Conservation (phyloP, 2,888 invertebrate species). For the Linyphia triangularis region DNA sequence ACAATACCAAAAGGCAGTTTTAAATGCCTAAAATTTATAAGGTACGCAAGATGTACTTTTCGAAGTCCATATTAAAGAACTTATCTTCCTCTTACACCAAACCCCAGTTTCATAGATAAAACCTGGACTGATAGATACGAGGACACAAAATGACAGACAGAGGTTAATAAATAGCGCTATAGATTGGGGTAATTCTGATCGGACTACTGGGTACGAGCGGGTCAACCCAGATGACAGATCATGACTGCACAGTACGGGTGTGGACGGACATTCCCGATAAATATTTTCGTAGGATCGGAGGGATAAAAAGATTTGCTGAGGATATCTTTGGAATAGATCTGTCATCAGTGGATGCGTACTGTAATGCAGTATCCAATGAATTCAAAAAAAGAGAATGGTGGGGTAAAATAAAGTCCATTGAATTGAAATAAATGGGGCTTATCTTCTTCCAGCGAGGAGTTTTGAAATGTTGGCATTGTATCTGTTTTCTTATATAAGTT, state of each 20-base stretch:
- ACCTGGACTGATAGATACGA: not conserved
- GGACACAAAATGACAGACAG: constrained; percentile 24
- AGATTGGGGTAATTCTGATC: not conserved
- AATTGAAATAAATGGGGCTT: constrained; percentile 3
- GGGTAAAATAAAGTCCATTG: not conserved
- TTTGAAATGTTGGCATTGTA: not conserved
- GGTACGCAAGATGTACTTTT: no score
- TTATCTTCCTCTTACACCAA: not conserved
- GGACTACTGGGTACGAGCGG: not conserved
- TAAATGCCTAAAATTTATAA: no score
- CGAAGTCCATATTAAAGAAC: no score
- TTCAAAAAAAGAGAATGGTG: not conserved
- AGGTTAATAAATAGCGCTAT: constrained; percentile 36
- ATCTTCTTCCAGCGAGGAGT: not conserved
- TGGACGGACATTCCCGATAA: not conserved
- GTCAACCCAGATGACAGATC: constrained; percentile 28
- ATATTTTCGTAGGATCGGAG: not conserved
- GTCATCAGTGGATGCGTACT: not conserved
- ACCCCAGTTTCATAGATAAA: not conserved
- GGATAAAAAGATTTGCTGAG: constrained; percentile 33
- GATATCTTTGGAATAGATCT: not conserved
- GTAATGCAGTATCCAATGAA: not conserved
- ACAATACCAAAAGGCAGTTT: no score
- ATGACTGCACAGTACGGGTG: constrained; percentile 1
- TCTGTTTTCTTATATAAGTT: not conserved